Conservation (phyloP, 2,797 vertebrate species). For the Glyptemys insculpta region DNA sequence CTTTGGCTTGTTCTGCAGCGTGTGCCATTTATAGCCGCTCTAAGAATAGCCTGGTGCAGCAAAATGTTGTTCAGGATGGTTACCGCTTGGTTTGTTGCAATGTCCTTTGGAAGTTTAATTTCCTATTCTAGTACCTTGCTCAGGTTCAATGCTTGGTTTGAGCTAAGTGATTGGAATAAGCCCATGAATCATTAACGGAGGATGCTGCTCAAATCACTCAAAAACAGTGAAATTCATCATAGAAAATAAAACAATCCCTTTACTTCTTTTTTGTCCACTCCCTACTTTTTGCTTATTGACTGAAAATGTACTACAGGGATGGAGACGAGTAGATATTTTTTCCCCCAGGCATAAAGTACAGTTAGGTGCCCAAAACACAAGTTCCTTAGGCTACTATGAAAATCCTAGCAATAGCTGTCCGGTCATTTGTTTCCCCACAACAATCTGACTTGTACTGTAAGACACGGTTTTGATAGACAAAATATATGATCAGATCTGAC, state of each 20-base stretch:
- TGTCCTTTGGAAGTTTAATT: neutral
- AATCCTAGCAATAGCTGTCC: neutral
- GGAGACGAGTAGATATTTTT: neutral
- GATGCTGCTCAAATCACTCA: neutral
- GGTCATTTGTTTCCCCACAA: neutral
- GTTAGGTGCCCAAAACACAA: neutral
- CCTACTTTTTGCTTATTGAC: neutral
- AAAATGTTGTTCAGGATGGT: neutral
- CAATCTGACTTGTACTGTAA: neutral
- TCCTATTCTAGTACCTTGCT: neutral
- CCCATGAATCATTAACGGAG: neutral
- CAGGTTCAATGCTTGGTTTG: neutral
- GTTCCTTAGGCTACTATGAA: neutral
- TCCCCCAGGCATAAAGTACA: neutral
- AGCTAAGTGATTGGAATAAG: accelerated
- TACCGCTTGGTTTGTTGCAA: constrained; percentile 27
- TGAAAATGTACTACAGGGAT: neutral
- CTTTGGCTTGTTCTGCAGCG: constrained; percentile 13
- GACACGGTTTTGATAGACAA: neutral
- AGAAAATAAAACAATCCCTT: accelerated
- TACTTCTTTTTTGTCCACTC: neutral
- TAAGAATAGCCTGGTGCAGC: constrained; percentile 20
- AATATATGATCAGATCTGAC: neutral
- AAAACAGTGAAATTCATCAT: accelerated
- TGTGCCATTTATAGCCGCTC: constrained; percentile 32